phyloP scores from a whole-genome alignment of 2,888 invertebrate species.

The Drosophila mimica region DNA sequence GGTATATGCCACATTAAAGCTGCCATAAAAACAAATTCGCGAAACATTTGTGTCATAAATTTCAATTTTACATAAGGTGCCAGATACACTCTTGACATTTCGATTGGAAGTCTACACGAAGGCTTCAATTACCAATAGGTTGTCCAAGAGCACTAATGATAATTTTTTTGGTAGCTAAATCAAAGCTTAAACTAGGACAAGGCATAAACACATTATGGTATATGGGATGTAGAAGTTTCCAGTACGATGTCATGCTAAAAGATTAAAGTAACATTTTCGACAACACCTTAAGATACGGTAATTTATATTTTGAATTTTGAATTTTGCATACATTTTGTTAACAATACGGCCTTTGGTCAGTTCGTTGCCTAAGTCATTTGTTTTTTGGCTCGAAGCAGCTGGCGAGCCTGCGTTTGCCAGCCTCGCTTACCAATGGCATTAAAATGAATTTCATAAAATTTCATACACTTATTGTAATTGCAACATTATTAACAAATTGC shows the following conservation, averaged over 20 bases:
- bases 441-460: conserved; percentile 65
- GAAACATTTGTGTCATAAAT: conserved; percentile 66
- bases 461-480: conserved; percentile 70
- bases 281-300: conserved; percentile 10
- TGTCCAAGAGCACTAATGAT: conserved; percentile 3
- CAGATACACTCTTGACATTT: conserved; percentile 47
- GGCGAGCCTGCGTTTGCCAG: conserved; percentile 14
- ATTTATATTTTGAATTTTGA: background rate
- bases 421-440: conserved; percentile 68
- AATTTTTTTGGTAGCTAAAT: background rate
- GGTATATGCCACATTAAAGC: conserved; percentile 63
- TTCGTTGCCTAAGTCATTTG: conserved; percentile 56
- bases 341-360: conserved; percentile 26
- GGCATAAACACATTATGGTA: background rate
- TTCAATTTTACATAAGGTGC: conserved; percentile 52
- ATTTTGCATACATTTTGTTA: background rate
- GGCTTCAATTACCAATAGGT: conserved; percentile 37
- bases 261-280: background rate
- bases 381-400: conserved; percentile 29
- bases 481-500: conserved; percentile 81
- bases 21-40: conserved; percentile 64
- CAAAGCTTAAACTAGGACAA: background rate
- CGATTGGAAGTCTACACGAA: conserved; percentile 17
- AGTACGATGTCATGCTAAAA: background rate
- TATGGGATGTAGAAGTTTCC: background rate